These are phyloP conservation scores for Hippoglossus hippoglossus DNA, from an alignment of 2,797 vertebrate genomes.

Conservation along the genomic window DNA sequence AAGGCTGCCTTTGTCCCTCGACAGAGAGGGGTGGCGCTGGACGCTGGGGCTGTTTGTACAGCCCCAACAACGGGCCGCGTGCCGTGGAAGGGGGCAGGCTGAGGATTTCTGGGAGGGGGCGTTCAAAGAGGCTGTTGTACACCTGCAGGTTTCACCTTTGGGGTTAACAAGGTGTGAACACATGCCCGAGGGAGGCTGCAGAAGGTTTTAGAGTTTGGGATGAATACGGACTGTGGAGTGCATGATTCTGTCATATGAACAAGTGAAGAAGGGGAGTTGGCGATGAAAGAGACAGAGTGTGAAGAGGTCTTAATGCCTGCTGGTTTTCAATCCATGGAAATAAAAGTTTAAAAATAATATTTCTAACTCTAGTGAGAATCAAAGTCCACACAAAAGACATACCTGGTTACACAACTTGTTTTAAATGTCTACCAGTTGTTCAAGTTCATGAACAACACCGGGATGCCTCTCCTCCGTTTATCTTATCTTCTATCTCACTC, in stretches of 20 bases:
- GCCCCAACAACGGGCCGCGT: conserved; percentile 65
- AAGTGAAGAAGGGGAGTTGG: no score
- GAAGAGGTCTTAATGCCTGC: neutral
- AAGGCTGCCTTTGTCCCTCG: conserved; percentile 83
- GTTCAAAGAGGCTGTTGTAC: conserved; percentile 64
- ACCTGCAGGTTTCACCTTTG: conserved; percentile 73
- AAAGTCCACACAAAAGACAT: neutral
- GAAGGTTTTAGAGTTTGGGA: conserved; percentile 2
- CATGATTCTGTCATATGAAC: no score
- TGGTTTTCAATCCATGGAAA: conserved; percentile 18
- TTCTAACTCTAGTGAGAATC: conserved; percentile 1
- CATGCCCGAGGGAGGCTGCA: conserved; percentile 22
- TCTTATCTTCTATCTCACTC: conserved; percentile 33
- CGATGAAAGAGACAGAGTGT: no score
- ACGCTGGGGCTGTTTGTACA: conserved; percentile 73
- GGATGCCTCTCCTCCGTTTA: neutral
- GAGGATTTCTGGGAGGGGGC: conserved; percentile 46
- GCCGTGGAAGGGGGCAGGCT: conserved; percentile 18
- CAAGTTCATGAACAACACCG: conserved; percentile 7
- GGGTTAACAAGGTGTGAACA: conserved; percentile 73
- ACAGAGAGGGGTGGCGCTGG: conserved; percentile 42
- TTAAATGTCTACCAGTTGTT: neutral
- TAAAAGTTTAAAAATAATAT: conserved; percentile 8
- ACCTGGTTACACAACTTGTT: neutral
- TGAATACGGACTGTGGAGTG: neutral